Conservation (phyloP, 2,888 invertebrate species). For the Hoplodrina ambigua region DNA sequence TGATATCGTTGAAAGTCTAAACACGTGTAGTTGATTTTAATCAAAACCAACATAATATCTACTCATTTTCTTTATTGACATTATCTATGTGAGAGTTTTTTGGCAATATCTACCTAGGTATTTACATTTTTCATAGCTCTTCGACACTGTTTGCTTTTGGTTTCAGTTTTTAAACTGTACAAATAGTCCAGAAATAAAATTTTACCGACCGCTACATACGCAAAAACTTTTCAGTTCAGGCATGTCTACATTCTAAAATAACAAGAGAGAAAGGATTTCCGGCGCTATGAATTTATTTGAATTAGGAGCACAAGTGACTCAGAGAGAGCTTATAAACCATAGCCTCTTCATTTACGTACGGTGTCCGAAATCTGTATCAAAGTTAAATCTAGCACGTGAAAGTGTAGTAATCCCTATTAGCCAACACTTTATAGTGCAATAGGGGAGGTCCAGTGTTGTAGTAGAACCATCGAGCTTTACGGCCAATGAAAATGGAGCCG, state of each 20-base stretch:
- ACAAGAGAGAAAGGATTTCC: not conserved
- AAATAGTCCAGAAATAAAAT: not conserved
- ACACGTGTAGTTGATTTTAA: constrained; percentile 27
- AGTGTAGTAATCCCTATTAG: constrained; percentile 87
- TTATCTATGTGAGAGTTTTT: too few species aligned
- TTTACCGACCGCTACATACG: not conserved
- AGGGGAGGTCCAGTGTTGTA: constrained; percentile 79
- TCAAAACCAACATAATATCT: not conserved
- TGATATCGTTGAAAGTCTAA: constrained; percentile 17
- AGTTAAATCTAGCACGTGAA: constrained; percentile 79
- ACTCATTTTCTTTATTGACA: not conserved
- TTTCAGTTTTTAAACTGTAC: not conserved
- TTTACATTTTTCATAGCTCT: not conserved
- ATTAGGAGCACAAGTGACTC: not conserved
- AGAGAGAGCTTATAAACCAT: constrained; percentile 12
- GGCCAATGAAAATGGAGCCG: constrained; percentile 86
- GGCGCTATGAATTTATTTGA: constrained; percentile 8
- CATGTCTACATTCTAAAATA: not conserved
- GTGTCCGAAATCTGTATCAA: constrained; percentile 71
- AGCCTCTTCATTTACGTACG: constrained; percentile 57
- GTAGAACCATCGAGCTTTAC: constrained; percentile 85
- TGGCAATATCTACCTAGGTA: too few species aligned
- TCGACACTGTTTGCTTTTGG: not conserved
- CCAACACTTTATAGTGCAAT: constrained; percentile 85
- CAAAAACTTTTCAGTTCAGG: not conserved